phyloP scores from a whole-genome alignment of 2,888 invertebrate genomes.

The Dasypolia templi region DNA sequence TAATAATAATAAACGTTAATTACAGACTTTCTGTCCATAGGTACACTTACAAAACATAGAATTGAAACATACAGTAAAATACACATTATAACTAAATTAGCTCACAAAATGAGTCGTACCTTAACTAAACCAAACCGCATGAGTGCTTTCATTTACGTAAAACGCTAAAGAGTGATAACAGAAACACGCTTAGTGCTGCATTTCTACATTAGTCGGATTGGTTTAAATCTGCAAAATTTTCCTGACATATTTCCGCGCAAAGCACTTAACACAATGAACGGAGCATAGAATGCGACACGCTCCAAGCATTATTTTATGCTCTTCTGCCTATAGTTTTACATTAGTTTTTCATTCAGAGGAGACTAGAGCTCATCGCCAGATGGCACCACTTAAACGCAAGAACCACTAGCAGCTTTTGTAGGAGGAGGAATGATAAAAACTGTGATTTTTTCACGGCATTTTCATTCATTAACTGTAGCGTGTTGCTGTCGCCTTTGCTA shows the following conservation, averaged over 20 bases:
- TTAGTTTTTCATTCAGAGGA: conserved; percentile 15
- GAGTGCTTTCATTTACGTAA: background rate
- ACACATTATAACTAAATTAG: too few species aligned
- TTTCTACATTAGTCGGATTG: conserved; percentile 65
- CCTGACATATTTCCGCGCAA: conserved; percentile 50
- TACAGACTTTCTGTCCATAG: too few species aligned
- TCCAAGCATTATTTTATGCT: conserved; percentile 31
- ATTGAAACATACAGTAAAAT: too few species aligned
- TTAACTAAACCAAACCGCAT: background rate
- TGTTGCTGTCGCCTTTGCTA: too few species aligned
- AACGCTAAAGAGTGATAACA: conserved; percentile 7
- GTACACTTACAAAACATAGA: too few species aligned
- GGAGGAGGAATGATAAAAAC: conserved; percentile 4
- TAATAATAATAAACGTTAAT: too few species aligned
- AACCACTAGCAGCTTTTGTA: conserved; percentile 9
- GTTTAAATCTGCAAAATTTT: conserved; percentile 68
- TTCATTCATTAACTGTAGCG: background rate
- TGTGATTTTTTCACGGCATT: conserved; percentile 14
- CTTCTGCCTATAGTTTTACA: conserved; percentile 5
- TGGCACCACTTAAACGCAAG: conserved; percentile 10
- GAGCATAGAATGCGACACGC: conserved; percentile 13
- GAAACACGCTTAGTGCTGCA: conserved; percentile 16
- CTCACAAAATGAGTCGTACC: too few species aligned
- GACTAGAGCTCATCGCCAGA: conserved; percentile 37
- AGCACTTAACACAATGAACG: conserved; percentile 37